Evolutionary conservation across 2,888 invertebrate genomes (phyloP).

Genomic region (Diaperis boleti): DNA sequence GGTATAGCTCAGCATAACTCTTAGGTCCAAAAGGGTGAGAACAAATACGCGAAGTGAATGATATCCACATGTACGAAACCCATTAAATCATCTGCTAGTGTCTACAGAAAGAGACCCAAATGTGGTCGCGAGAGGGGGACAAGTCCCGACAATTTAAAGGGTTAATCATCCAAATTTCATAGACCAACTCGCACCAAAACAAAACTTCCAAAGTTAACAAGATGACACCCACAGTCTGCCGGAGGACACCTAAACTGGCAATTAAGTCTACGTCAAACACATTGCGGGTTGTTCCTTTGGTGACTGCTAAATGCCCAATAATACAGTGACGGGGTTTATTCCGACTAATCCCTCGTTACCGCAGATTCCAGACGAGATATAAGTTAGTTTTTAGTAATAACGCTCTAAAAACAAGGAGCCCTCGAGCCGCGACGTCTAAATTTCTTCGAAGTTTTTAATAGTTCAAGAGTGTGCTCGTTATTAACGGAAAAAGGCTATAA

Average conservation of each 20-base stretch:
- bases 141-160: no score
- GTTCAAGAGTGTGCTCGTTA: not conserved
- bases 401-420: no score
- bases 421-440: not conserved
- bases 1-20: no score
- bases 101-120: no score
- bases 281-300: constrained; percentile 15
- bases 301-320: constrained; percentile 25
- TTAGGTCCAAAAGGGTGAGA: no score
- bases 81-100: no score
- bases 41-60: no score
- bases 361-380: constrained; percentile 12
- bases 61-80: no score
- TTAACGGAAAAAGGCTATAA: not conserved
- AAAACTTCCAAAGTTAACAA: constrained; percentile 19
- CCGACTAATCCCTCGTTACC: constrained; percentile 14
- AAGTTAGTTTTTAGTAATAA: no score
- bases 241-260: constrained; percentile 21
- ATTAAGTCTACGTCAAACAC: constrained; percentile 22
- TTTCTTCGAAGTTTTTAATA: not conserved
- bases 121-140: no score
- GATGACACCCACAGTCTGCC: constrained; percentile 18
- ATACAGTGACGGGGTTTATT: constrained; percentile 23
- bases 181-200: constrained; percentile 2
- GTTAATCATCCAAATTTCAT: constrained; percentile 6